phyloP scores from a whole-genome alignment of 2,888 invertebrate species.

The Hipparchia semele region DNA sequence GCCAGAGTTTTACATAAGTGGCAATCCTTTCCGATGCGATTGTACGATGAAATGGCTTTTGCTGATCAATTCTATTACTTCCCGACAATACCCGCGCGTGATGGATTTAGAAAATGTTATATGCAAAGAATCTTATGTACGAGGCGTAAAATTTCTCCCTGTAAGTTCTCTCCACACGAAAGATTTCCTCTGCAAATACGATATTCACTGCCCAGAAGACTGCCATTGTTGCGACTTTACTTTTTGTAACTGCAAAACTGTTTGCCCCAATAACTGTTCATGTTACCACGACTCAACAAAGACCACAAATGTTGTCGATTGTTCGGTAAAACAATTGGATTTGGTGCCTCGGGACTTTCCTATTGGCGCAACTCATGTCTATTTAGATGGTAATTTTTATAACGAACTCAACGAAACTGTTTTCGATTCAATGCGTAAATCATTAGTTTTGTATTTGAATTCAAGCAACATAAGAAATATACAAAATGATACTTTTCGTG shows the following conservation, averaged over 20 bases:
- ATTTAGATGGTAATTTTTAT: constrained; percentile 95
- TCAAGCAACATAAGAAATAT: constrained; percentile 90
- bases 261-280: constrained; percentile 95
- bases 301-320: constrained; percentile 96
- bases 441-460: constrained; percentile 91
- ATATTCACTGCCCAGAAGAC: constrained; percentile 93
- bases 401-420: constrained; percentile 85
- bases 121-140: constrained; percentile 92
- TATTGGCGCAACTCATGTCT: constrained; percentile 95
- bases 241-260: constrained; percentile 97
- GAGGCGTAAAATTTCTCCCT: constrained; percentile 90
- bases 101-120: constrained; percentile 95
- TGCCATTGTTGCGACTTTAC: constrained; percentile 98
- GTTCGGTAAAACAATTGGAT: constrained; percentile 89
- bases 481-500: constrained; percentile 93
- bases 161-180: constrained; percentile 89
- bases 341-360: constrained; percentile 92
- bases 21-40: constrained; percentile 97
- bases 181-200: constrained; percentile 95
- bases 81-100: constrained; percentile 91
- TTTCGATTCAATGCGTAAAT: constrained; percentile 69
- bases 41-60: constrained; percentile 98
- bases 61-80: constrained; percentile 92
- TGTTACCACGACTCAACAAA: constrained; percentile 97
- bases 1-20: constrained; percentile 95